Evolutionary conservation across 30 jellyfish, hydroid and myxozoan genomes (phyloP), one percentile per base, ranked within the genome.

Genomic region (Hydra vulgaris): DNA sequence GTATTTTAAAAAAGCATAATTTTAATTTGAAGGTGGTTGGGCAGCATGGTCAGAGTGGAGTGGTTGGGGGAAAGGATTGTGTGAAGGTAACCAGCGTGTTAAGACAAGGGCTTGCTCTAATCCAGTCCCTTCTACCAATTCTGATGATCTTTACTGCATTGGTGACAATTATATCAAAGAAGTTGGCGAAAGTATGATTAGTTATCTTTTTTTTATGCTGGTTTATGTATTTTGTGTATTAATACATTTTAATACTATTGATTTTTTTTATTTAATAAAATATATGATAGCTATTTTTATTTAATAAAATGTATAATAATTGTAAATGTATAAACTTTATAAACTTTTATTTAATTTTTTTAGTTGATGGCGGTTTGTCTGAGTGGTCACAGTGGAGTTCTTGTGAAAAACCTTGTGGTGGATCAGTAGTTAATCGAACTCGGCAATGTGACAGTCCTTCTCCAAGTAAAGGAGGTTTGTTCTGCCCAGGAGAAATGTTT

Each of bases 301-400:
- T n/a, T n/a, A n/a, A n/a, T n/a, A n/a, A n/a, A n/a, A n/a, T n/a
- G n/a, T n/a, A n/a, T n/a, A n/a, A n/a, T n/a, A n/a, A n/a, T n/a
- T n/a, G n/a, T n/a, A n/a, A n/a, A n/a, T n/a, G n/a, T n/a, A n/a
- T n/a, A n/a, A n/a, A n/a, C n/a, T n/a, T n/a, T n/a, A n/a, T n/a
- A n/a, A n/a, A n/a, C n/a, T n/a, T n/a, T n/a, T n/a, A n/a, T n/a
- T n/a, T n/a, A n/a, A n/a, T n/a, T n/a, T n/a, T n/a, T 23, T 20
- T 77, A 92, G 98, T 92, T 79, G 94, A 87, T 52, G 98, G 98
- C 17, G 98, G 98, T 84, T 83, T 89, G 84, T 89, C 96, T 25
- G 96, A 86, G 68, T 92, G 98, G 98, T 76, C 98, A 8, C 95
- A 92, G 81, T 92, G 98, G 98, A 87, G 96, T 89, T 83, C 96